Conservation (phyloP, 1,140 invertebrate genomes). For the Druon quercuslanigerum region DNA sequence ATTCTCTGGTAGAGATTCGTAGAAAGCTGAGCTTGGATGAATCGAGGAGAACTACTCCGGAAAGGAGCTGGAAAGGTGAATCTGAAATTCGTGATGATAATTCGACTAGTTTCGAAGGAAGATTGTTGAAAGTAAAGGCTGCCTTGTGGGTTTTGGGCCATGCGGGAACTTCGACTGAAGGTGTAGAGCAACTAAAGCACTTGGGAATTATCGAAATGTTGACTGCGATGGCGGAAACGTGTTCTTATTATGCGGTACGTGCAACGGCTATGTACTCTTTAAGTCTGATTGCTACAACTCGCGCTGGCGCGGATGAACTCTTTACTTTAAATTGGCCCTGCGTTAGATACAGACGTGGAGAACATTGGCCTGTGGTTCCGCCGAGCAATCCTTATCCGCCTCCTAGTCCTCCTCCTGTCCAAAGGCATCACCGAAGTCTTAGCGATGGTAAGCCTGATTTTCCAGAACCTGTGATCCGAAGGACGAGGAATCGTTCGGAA, state of each 20-base stretch:
- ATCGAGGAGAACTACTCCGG: constrained; percentile 67
- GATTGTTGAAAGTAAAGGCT: constrained; percentile 87
- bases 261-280: constrained; percentile 93
- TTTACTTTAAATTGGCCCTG: constrained; percentile 86
- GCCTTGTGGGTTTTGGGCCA: constrained; percentile 94
- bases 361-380: constrained; percentile 87
- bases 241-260: constrained; percentile 89
- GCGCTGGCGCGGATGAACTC: constrained; percentile 86
- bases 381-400: constrained; percentile 69
- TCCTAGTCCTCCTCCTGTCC: constrained; percentile 68
- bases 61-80: constrained; percentile 64
- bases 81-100: constrained; percentile 57
- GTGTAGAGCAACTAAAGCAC: constrained; percentile 83
- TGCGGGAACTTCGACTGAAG: constrained; percentile 84
- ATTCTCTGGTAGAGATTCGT: constrained; percentile 59
- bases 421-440: constrained; percentile 70
- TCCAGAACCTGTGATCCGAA: constrained; percentile 60
- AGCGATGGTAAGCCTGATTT: constrained; percentile 73
- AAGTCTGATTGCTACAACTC: constrained; percentile 88
- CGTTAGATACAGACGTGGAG: constrained; percentile 86
- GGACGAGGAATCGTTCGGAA: constrained; percentile 71
- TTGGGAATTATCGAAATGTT: constrained; percentile 79
- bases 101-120: constrained; percentile 38
- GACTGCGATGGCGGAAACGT: constrained; percentile 84
- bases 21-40: constrained; percentile 69